These are phyloP conservation scores for Cotesia vestalis DNA, from an alignment of 1,140 invertebrate genomes.

Conservation along the genomic window DNA sequence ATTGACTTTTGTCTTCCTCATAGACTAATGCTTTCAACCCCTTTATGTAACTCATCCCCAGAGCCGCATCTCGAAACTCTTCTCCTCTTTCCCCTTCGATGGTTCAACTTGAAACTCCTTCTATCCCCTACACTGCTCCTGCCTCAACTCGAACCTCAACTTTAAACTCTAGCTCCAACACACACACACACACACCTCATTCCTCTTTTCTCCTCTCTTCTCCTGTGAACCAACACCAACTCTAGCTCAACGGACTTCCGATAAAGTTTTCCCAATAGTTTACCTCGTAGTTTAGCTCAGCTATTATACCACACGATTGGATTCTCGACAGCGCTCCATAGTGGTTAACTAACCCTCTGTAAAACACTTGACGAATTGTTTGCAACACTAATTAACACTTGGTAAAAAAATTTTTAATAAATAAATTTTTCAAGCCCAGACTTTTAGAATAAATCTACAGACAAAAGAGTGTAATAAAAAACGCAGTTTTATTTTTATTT, in stretches of 20 bases:
- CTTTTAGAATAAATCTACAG: too few species aligned
- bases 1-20: conserved; percentile 26
- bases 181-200: too few species aligned
- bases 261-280: conserved; percentile 44
- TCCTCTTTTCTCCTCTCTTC: not conserved
- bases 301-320: conserved; percentile 51
- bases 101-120: too few species aligned
- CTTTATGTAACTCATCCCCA: conserved; percentile 19
- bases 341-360: conserved; percentile 42
- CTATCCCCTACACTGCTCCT: too few species aligned
- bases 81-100: not conserved
- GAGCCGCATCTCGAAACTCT: not conserved
- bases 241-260: conserved; percentile 21
- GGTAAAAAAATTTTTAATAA: not conserved
- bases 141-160: too few species aligned
- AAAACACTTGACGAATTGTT: conserved; percentile 41
- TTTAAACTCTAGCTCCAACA: too few species aligned
- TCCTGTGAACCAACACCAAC: conserved; percentile 14
- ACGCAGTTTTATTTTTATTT: too few species aligned
- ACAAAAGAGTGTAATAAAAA: too few species aligned
- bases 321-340: conserved; percentile 43
- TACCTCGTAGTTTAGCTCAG: conserved; percentile 44
- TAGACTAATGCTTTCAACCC: conserved; percentile 3
- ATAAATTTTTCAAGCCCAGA: not conserved
- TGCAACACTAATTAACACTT: conserved; percentile 11